Conservation (phyloP, 2,888 invertebrate genomes). For the Nematopogon swammerdamellus region DNA sequence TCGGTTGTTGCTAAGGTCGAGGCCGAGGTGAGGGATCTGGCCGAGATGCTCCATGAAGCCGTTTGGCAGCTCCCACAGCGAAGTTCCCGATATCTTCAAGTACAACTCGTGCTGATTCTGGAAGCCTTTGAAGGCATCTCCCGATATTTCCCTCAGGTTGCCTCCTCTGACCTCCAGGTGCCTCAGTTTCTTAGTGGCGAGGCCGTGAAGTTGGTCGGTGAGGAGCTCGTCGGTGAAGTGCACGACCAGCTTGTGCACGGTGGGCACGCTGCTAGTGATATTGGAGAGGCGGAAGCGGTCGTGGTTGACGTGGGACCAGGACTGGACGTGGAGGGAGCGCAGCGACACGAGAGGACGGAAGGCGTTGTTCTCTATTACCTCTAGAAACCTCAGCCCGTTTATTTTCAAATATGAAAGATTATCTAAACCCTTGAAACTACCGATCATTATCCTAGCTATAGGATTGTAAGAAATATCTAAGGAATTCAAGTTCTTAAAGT, state of each 20-base stretch:
- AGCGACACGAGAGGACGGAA: constrained; percentile 69
- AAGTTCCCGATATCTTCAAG: constrained; percentile 73
- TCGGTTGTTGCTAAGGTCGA: constrained; percentile 81
- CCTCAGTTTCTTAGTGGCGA: constrained; percentile 75
- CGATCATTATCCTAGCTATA: constrained; percentile 67
- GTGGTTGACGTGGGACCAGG: constrained; percentile 73
- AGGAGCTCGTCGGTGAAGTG: constrained; percentile 72
- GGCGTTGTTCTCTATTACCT: constrained; percentile 71
- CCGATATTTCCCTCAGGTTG: constrained; percentile 69
- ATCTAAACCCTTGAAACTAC: constrained; percentile 67
- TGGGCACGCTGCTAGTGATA: constrained; percentile 67
- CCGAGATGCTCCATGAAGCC: constrained; percentile 76
- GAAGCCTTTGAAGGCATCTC: constrained; percentile 74
- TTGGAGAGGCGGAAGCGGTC: constrained; percentile 65
- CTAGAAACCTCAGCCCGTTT: constrained; percentile 68
- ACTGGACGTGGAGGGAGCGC: constrained; percentile 67
- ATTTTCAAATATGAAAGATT: constrained; percentile 73
- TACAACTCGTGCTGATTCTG: constrained; percentile 72
- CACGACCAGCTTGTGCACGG: constrained; percentile 71
- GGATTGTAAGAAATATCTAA: constrained; percentile 83
- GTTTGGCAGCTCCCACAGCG: constrained; percentile 74
- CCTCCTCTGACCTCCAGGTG: constrained; percentile 77
- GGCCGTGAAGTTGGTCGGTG: constrained; percentile 71
- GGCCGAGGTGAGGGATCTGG: constrained; percentile 73
- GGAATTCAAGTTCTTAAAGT: constrained; percentile 67